These are phyloP conservation scores for Julus scanicus DNA, from an alignment of 2,888 invertebrate species.

Conservation along the genomic window DNA sequence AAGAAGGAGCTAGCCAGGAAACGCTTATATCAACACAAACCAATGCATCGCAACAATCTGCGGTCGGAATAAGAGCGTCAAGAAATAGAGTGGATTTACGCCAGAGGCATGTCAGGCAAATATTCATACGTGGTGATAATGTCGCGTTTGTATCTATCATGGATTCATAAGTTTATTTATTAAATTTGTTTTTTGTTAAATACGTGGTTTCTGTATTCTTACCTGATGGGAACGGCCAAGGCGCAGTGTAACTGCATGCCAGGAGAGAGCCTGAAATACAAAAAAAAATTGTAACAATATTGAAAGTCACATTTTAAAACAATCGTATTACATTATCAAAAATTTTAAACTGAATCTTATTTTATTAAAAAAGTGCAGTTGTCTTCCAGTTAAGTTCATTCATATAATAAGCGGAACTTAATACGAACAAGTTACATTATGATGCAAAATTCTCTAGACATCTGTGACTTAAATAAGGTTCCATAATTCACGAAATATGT, in stretches of 20 bases:
- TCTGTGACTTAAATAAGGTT: too few species aligned
- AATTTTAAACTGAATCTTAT: too few species aligned
- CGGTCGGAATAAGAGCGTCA: not conserved
- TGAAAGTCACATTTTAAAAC: too few species aligned
- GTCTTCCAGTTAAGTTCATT: too few species aligned
- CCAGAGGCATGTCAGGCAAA: conserved; percentile 65
- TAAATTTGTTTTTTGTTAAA: not conserved
- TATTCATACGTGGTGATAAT: conserved; percentile 67
- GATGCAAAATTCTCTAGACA: too few species aligned
- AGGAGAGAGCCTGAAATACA: conserved; percentile 50
- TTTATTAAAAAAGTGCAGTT: too few species aligned
- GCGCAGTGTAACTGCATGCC: conserved; percentile 54
- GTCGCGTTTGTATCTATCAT: conserved; percentile 63
- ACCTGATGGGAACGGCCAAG: conserved; percentile 55
- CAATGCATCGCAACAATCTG: not conserved
- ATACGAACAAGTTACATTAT: too few species aligned
- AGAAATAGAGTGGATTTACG: conserved; percentile 63
- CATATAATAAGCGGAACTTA: too few species aligned
- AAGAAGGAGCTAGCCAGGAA: not conserved
- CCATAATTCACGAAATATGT: too few species aligned
- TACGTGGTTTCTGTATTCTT: not conserved
- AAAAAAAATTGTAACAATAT: not conserved
- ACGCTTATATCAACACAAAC: not conserved
- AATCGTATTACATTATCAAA: too few species aligned
- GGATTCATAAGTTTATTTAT: not conserved